phyloP scores from a whole-genome alignment of 2,888 invertebrate genomes.

The Unio delphinus region DNA sequence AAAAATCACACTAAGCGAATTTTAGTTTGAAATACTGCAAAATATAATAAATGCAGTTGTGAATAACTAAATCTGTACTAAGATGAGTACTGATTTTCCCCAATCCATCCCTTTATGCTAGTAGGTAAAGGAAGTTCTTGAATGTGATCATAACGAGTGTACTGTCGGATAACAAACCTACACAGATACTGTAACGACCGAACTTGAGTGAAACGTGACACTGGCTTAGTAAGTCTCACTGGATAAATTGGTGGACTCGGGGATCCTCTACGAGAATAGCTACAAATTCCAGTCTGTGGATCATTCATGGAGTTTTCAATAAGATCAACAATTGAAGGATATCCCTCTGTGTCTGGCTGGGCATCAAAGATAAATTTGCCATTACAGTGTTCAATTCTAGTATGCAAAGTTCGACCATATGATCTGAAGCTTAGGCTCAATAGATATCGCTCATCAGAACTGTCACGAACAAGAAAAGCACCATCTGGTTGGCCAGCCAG shows the following conservation, averaged over 20 bases:
- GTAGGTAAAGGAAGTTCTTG: slow-evolving; percentile 80
- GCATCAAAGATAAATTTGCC: slow-evolving; percentile 75
- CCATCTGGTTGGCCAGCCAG: slow-evolving; percentile 81
- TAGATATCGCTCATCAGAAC: slow-evolving; percentile 80
- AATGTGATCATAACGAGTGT: slow-evolving; percentile 80
- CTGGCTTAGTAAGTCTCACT: slow-evolving; percentile 82
- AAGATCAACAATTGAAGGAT: slow-evolving; percentile 78
- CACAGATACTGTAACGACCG: slow-evolving; percentile 82
- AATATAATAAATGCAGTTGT: too few relatives aligned
- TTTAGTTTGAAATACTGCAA: too few relatives aligned
- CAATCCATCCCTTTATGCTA: slow-evolving; percentile 70
- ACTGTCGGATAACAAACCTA: slow-evolving; percentile 81
- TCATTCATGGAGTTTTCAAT: slow-evolving; percentile 83
- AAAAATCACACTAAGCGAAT: too few relatives aligned
- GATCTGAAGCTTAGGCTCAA: slow-evolving; percentile 83
- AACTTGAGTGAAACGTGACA: slow-evolving; percentile 81
- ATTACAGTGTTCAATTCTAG: slow-evolving; percentile 81
- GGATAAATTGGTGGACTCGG: slow-evolving; percentile 81
- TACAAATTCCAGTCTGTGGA: slow-evolving; percentile 81
- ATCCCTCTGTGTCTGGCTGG: slow-evolving; percentile 70
- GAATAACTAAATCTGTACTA: too few relatives aligned
- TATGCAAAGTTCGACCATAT: slow-evolving; percentile 80
- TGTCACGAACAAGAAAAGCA: slow-evolving; percentile 83
- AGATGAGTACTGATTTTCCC: slow-evolving; percentile 69
- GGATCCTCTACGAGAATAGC: slow-evolving; percentile 80